Evolutionary conservation across 2,888 invertebrate species (phyloP), one percentile per base, ranked within the genome.

Genomic region (Lagria hirta): DNA sequence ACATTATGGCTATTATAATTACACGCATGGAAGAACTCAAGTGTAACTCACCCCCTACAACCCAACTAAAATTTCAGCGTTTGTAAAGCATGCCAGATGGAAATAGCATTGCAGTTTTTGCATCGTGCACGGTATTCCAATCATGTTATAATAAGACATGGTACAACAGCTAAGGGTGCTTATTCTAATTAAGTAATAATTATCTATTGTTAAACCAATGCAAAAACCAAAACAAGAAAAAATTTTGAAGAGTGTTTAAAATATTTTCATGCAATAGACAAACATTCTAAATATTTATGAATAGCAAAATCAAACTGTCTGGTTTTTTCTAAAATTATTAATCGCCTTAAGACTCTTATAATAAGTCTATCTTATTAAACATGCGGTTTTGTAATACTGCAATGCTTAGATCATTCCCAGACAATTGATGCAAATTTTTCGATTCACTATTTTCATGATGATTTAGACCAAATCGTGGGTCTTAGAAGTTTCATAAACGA

Each of bases 341-440:
- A 24, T 40, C 23, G 41, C 41, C 41, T 41, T 24, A 33, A 41
- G 41, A 22, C 41, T 15, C 24, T 13, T 33, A 41, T 41, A 41
- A 33, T 41, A 30, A 22, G 30, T 32, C 41, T 32, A 41, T 24
- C 24, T 30, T 8, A 22, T 27, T 11, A 21, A 27, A 40, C 23
- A 30, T 8, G 23, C 16, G 3, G 17, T 24, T 6, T n/a, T 20
- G 14, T 37, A 37, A 27, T 18, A 23, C 24, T 10, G 43, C 37
- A 37, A 32, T 43, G 28, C 15, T 32, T 30, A 24, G 43, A 41
- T 47, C 37, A 47, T 47, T 47, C 47, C 43, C 47, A 47, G 47
- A 47, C 47, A 47, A 47, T 43, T 38, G 47, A 47, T 47, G 47
- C 47, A 47, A 47, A 47, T 47, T 47, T 26, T 32, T 20, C 36